Evolutionary conservation across 2,797 vertebrate genomes (phyloP), one percentile per base, ranked within the genome.

Genomic region (Sebastes jordani): DNA sequence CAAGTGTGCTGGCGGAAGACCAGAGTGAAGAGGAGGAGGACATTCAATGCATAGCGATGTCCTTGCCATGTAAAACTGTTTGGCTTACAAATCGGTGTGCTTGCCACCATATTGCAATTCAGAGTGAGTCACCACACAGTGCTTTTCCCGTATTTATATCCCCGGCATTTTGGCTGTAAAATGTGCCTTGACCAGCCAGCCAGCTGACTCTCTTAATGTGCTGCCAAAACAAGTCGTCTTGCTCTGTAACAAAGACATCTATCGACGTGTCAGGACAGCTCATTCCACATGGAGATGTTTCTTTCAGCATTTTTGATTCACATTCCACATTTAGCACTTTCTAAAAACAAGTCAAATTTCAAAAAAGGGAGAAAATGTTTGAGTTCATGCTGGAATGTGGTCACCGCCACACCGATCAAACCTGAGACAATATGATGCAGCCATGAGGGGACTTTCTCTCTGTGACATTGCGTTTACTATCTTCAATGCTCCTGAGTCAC

Each of bases 11-110:
- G 71, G 74, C 81, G 74, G 9, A 70, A 71, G 67, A 86, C 58
- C 29, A 38, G 64, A 67, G 80, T 75, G 69, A 82, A 59, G 34
- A 74, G 66, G 75, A 71, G 23, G 73, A 68, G 69, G 82, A 82
- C 71, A 72, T 80, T 86, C 78, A 83, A 88, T 89, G 77, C 81
- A 86, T 78, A 36, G 77, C 76, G 75, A 77, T 86, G 73, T 73
- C 81, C 58, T 65, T 79, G 78, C 75, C 72, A 80, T 80, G 78
- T 78, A 65, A 74, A 88, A 82, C 38, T 71, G 80, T 88, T 92
- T 88, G 78, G 83, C 79, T 77, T 67, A 78, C 58, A 71, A 29
- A 81, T 78, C 6, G 76, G 49, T 75, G 61, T 67, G 60, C 67
- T 60, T 83, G 64, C 71, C 72, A 90, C 63, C 46, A 46, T 62